phyloP scores from a whole-genome alignment of 2,797 vertebrate species.

The Gephyroberyx darwinii region DNA sequence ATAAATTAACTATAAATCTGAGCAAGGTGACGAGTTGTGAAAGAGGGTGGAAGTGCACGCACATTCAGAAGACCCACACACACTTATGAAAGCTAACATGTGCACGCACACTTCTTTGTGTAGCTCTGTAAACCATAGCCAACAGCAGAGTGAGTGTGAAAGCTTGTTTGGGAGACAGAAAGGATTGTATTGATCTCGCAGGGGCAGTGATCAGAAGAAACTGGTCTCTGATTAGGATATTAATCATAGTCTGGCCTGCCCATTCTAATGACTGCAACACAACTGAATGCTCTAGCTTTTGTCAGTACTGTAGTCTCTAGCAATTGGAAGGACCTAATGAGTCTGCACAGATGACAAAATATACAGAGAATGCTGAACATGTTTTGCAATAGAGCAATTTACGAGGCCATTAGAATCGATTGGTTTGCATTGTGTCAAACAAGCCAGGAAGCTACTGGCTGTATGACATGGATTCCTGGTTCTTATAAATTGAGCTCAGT shows the following conservation, averaged over 20 bases:
- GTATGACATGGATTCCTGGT: neutral
- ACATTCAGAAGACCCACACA: conserved; percentile 19
- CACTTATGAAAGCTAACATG: neutral
- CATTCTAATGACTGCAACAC: conserved; percentile 63
- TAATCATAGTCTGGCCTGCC: conserved; percentile 51
- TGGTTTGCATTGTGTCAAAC: neutral
- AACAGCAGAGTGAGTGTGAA: conserved; percentile 5
- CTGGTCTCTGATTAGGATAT: conserved; percentile 64
- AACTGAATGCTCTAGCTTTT: conserved; percentile 34
- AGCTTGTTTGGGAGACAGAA: conserved; percentile 61
- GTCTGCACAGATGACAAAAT: conserved; percentile 28
- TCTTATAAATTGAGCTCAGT: neutral
- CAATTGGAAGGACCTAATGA: conserved; percentile 37
- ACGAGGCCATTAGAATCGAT: neutral
- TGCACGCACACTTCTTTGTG: neutral
- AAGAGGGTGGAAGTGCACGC: neutral
- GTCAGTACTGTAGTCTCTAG: conserved; percentile 43
- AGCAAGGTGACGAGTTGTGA: conserved; percentile 3
- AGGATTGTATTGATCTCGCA: conserved; percentile 57
- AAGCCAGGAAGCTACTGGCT: neutral
- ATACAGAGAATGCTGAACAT: conserved; percentile 6
- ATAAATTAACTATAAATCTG: conserved; percentile 51
- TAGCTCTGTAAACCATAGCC: conserved; percentile 7
- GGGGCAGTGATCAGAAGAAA: conserved; percentile 63
- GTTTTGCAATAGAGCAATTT: conserved; percentile 5